These are phyloP conservation scores for Yponomeuta malinellus DNA, from an alignment of 2,888 invertebrate genomes.

Conservation along the genomic window DNA sequence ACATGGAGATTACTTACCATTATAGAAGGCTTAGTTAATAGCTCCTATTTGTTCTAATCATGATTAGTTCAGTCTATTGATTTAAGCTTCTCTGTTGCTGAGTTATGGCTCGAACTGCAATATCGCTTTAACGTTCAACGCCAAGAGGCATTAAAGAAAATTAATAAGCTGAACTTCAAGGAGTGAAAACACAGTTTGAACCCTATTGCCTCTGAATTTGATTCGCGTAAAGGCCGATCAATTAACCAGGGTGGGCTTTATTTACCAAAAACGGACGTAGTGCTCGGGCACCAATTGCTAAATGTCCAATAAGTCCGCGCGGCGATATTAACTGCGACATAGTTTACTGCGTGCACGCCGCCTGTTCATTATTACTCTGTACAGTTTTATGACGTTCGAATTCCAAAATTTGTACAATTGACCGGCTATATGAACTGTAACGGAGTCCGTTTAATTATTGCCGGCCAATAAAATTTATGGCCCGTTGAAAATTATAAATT, in stretches of 20 bases:
- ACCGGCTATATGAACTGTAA: slow-evolving; percentile 44
- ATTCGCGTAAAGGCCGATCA: slow-evolving; percentile 11
- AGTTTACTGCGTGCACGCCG: slow-evolving; percentile 61
- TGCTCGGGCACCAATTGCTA: slow-evolving; percentile 40
- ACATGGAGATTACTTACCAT: not conserved
- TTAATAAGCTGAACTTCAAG: not conserved
- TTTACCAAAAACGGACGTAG: slow-evolving; percentile 32
- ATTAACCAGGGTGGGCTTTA: slow-evolving; percentile 26
- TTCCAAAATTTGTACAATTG: slow-evolving; percentile 59
- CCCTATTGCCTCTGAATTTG: not conserved
- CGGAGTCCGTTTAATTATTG: slow-evolving; percentile 33
- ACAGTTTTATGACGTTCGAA: slow-evolving; percentile 66
- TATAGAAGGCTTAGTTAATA: not conserved
- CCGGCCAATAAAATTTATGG: slow-evolving; percentile 33
- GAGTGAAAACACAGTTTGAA: not conserved
- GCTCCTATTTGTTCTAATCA: not conserved
- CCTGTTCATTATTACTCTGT: slow-evolving; percentile 63
- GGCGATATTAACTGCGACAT: slow-evolving; percentile 64
- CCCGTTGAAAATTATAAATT: slow-evolving; percentile 5
- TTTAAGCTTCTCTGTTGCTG: not conserved
- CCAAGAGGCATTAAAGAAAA: not conserved
- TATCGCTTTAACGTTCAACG: not conserved
- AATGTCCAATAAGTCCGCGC: slow-evolving; percentile 61
- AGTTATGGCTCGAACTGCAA: not conserved
- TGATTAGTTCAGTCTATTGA: not conserved